Base-by-base conservation (phyloP, 2,888 invertebrate species). In the Diadromus collaris region DNA sequence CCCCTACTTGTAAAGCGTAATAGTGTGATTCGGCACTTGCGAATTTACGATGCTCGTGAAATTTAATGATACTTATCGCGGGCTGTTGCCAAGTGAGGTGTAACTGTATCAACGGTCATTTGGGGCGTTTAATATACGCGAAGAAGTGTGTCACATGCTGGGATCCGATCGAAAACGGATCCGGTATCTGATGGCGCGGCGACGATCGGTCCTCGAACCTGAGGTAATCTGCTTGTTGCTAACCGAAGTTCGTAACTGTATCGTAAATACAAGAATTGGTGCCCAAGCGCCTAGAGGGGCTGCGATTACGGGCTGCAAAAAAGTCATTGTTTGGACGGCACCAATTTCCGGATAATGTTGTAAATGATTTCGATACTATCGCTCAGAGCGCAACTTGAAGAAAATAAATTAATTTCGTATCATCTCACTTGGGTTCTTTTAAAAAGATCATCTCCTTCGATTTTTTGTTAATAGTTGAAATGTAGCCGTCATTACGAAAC, bases 121-220 rank as follows among this genome's bases (percentile, higher is more conserved):
- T 38, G 32, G 51, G 32, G 64, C 64, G 54, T 48, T 58, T 48
- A 64, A 69, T 63, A n/a, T 9, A 41, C 65, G 58, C 54, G 51
- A 74, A 73, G 60, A 77, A 77, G 77, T 78, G 65, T 74, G 74
- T 74, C 78, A 69, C 78, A 74, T 69, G 34, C 29, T 38, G 38
- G 51, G 68, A 68, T 65, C 38, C 34, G 73, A 58, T 74, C 74
- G 41, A 60, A 67, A 67, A 32, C 54, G 46, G 56, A 68, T 67
- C 51, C 54, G n/a, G 24, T 34, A 24, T 51, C 24, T 24, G 51
- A 24, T 1, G 24, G 24, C 13, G 24, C 51, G n/a, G 10, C 51
- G 51, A 0, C 24, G 21, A 21, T 21, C 21, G 10, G 13, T 10
- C 13, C 51, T 10, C 51, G 51, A 21, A 21, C 10, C 51, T 51